Base-by-base conservation (phyloP, 2,888 invertebrate genomes). In the Baccha elongata region DNA sequence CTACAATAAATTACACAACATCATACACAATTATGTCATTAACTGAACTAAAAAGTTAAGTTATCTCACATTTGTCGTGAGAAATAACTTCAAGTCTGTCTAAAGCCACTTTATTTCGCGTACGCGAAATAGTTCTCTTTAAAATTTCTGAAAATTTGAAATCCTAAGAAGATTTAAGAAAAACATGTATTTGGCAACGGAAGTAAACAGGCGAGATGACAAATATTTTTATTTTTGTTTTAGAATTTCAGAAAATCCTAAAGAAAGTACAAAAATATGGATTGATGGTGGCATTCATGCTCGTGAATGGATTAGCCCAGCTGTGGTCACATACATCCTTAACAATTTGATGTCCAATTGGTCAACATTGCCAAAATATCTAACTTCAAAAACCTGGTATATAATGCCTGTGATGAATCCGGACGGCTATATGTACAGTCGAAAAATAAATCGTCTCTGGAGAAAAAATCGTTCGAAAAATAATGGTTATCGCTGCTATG, bases 251-350 rank as follows among this genome's bases (percentile, higher is more conserved):
- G 95, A 95, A 81, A 88, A 90, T 60, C 94, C 95, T 0, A 91
- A 92, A 0, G 91, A 91, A 3, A 93, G 93, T 65, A 91, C 92
- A n/a, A 94, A 94, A 2, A 92, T 96, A 1, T 96, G 95, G 95
- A 90, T 95, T 42, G 95, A 95, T 86, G 95, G 94, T 0, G 94
- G 96, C 8, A 97, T 97, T 69, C 97, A 97, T 87, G 96, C 97
- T 0, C 93, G 98, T 23, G 98, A 98, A 91, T 98, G 96, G 96
- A 96, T 96, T 86, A 94, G 95, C 44, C 94, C 95, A 0, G 95
- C 96, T 0, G 93, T 94, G 0, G 95, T 95, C 2, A 95, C 96
- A 0, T 96, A 93, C 89, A 92, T 96, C 60, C 93, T 96, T 6
- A 93, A 95, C 87, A 92, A 93, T 65, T 90, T 96, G 40, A 93